phyloP scores from a whole-genome alignment of 2,888 invertebrate genomes.

The Phortica magna region DNA sequence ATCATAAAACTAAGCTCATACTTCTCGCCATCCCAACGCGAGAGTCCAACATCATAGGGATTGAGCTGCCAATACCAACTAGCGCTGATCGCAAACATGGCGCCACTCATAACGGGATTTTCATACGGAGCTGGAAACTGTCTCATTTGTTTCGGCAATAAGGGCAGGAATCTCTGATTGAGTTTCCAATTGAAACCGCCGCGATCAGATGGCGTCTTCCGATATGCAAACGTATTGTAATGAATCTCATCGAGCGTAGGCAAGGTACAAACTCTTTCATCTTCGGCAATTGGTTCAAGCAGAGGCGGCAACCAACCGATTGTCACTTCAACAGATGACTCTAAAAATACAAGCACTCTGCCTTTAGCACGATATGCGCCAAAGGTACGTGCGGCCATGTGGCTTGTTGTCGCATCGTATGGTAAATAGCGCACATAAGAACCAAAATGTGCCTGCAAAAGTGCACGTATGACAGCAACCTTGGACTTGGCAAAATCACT shows the following conservation, averaged over 20 bases:
- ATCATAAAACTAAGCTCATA: conserved; percentile 98
- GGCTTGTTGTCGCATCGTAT: neutral
- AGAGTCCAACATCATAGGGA: conserved; percentile 93
- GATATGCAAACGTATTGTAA: conserved; percentile 90
- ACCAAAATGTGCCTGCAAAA: neutral
- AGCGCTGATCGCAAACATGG: conserved; percentile 93
- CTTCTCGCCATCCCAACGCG: conserved; percentile 99
- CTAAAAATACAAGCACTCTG: neutral
- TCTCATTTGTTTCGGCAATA: conserved; percentile 53
- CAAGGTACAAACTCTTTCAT: neutral
- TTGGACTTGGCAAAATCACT: neutral
- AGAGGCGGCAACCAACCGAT: neutral
- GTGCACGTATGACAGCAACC: neutral
- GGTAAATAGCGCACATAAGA: neutral
- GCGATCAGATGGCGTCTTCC: conserved; percentile 89
- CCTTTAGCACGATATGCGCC: neutral
- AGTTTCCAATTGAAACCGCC: conserved; percentile 70
- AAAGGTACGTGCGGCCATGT: neutral
- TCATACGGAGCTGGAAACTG: conserved; percentile 75
- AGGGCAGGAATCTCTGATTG: conserved; percentile 81
- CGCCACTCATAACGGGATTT: conserved; percentile 98
- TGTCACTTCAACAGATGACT: neutral
- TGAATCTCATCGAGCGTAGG: conserved; percentile 95
- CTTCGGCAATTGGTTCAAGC: neutral
- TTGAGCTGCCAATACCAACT: conserved; percentile 97